A percentile compares a stretch with the other conserved stretches of the same genome.
These are phyloP conservation scores for Sphaeridia pumilis DNA, from an alignment of 2,888 invertebrate species.

Conservation along the genomic window DNA sequence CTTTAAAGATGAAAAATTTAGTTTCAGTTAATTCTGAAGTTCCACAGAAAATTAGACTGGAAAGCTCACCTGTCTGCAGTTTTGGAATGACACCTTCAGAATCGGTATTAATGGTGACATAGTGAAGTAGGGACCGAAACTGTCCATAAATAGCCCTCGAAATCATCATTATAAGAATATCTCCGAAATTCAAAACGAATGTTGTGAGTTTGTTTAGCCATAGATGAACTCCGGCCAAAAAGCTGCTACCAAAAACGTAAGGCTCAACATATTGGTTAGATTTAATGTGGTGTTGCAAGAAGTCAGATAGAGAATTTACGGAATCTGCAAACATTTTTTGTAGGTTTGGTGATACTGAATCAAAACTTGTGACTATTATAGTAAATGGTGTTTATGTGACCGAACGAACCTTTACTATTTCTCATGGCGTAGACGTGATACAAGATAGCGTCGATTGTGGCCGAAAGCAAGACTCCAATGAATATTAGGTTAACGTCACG, in stretches of 20 bases:
- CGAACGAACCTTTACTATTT: neutral
- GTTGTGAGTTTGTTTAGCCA: constrained; percentile 26
- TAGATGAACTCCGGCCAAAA: constrained; percentile 17
- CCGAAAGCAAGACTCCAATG: constrained; percentile 19
- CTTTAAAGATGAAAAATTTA: too few relatives aligned
- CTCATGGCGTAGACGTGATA: constrained; percentile 30
- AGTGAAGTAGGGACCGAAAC: too few relatives aligned
- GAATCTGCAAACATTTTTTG: neutral
- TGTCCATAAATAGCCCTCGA: constrained; percentile 23
- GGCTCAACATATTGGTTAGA: constrained; percentile 19
- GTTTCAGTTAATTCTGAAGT: neutral
- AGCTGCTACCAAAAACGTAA: constrained; percentile 23
- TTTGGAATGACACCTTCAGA: constrained; percentile 14
- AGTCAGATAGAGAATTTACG: constrained; percentile 15
- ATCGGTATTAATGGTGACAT: too few relatives aligned
- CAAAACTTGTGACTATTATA: neutral
- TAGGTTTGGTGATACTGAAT: too few relatives aligned
- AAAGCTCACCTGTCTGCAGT: constrained; percentile 14
- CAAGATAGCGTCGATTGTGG: constrained; percentile 27
- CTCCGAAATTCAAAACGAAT: constrained; percentile 32
- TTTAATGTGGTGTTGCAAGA: constrained; percentile 25
- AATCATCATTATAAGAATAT: constrained; percentile 28
- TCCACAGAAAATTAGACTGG: neutral
- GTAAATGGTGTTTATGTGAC: neutral
- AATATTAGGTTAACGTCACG: constrained; percentile 25